Conservation (phyloP, 2,797 vertebrate genomes). For the Lutjanus campechanus region DNA sequence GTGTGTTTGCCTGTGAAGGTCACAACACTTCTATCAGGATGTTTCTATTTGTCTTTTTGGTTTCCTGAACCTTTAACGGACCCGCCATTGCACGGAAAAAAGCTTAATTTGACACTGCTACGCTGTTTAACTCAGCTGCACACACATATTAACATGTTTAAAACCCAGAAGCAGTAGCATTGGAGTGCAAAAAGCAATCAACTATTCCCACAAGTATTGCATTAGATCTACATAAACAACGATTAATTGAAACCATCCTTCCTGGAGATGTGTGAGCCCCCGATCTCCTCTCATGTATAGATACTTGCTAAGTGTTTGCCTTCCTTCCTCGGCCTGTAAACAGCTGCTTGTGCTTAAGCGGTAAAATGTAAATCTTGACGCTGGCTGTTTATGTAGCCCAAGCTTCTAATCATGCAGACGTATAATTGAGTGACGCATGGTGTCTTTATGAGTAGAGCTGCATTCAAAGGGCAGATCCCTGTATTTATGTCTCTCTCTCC, state of each 20-base stretch:
- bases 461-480: constrained; percentile 88
- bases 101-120: constrained; percentile 14
- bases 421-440: constrained; percentile 89
- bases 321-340: constrained; percentile 82
- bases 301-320: constrained; percentile 77
- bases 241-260: constrained; percentile 77
- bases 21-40: constrained; percentile 59
- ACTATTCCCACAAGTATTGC: constrained; percentile 52
- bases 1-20: constrained; percentile 63
- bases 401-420: constrained; percentile 90
- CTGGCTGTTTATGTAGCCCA: constrained; percentile 89
- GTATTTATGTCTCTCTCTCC: constrained; percentile 84
- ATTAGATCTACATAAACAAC: constrained; percentile 64
- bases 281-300: constrained; percentile 71
- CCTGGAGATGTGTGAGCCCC: constrained; percentile 55
- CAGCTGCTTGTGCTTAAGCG: constrained; percentile 89
- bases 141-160: constrained; percentile 24
- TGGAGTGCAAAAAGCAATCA: constrained; percentile 56
- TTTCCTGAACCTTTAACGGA: constrained; percentile 43
- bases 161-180: constrained; percentile 57
- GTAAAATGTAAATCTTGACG: constrained; percentile 90
- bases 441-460: constrained; percentile 88
- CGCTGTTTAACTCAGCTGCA: constrained; percentile 18
- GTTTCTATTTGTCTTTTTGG: constrained; percentile 49
- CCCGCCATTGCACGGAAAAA: constrained; percentile 20